These are phyloP conservation scores for Xiphophorus hellerii DNA, from an alignment of 2,113 vertebrate genomes.

Conservation along the genomic window DNA sequence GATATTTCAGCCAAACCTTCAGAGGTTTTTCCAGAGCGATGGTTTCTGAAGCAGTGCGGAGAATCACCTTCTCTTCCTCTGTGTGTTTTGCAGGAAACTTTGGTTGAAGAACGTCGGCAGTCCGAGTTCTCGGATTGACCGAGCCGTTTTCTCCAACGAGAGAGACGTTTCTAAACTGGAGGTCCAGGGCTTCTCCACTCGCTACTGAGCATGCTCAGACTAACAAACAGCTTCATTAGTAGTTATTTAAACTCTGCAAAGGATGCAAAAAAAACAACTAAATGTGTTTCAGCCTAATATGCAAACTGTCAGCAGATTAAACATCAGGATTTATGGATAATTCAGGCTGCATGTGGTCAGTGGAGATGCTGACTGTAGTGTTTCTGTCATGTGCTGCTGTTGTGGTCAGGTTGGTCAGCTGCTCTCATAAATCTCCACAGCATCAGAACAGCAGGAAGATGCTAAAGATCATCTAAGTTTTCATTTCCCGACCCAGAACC, in stretches of 20 bases:
- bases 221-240: neutral
- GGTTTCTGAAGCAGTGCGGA: neutral
- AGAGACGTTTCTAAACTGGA: conserved; percentile 86
- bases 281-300: neutral
- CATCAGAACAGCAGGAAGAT: no score
- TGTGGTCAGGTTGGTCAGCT: no score
- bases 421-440: no score
- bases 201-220: conserved; percentile 74
- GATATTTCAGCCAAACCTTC: neutral
- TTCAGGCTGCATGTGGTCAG: no score
- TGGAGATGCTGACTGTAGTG: no score
- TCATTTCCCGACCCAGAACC: no score
- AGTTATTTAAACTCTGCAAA: neutral
- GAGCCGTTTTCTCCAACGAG: conserved; percentile 84
- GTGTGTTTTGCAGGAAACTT: conserved; percentile 79
- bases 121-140: conserved; percentile 88
- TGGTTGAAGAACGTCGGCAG: conserved; percentile 90
- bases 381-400: no score
- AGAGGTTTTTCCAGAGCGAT: neutral
- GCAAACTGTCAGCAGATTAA: neutral
- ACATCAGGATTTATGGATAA: neutral
- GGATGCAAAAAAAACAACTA: neutral
- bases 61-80: neutral
- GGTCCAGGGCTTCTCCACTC: conserved; percentile 84
- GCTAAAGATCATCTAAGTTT: no score